Evolutionary conservation across 2,113 vertebrate species (phyloP).

Genomic region (Lichenostomus cassidix): DNA sequence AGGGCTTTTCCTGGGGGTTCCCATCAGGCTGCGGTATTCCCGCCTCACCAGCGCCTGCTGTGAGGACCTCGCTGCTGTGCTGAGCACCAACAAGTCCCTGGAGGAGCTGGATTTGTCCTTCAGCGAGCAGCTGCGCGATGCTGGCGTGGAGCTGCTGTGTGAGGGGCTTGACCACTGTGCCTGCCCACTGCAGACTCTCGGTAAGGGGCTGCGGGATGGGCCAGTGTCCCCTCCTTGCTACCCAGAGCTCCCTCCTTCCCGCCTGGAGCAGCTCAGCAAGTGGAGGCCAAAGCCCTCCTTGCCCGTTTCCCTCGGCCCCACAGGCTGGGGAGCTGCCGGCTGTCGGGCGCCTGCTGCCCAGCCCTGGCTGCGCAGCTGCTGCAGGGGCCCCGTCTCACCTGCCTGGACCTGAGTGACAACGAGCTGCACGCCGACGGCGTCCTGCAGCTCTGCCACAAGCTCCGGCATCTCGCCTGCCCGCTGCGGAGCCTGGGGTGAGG

Average conservation of each 20-base stretch:
- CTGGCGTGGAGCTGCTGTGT: neutral
- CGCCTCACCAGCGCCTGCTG: neutral
- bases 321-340: slow-evolving; percentile 36
- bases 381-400: neutral
- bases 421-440: neutral
- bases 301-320: rapidly evolving
- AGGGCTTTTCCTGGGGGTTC: rapidly evolving
- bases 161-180: neutral
- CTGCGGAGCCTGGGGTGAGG: slow-evolving; percentile 5
- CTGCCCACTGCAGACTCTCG: neutral
- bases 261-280: rapidly evolving
- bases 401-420: slow-evolving; percentile 1
- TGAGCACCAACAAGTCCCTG: neutral
- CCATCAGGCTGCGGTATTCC: neutral
- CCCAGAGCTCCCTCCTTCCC: neutral
- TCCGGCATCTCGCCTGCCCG: neutral
- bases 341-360: neutral
- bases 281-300: rapidly evolving
- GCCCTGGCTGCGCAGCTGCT: neutral
- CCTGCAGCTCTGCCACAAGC: slow-evolving; percentile 22
- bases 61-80: neutral
- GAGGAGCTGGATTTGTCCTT: slow-evolving; percentile 46
- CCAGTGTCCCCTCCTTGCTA: rapidly evolving
- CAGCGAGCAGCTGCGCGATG: neutral
- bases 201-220: rapidly evolving